phyloP scores from a whole-genome alignment of 53 echinoderm and acorn worm genomes.

The Paracentrotus lividus region DNA sequence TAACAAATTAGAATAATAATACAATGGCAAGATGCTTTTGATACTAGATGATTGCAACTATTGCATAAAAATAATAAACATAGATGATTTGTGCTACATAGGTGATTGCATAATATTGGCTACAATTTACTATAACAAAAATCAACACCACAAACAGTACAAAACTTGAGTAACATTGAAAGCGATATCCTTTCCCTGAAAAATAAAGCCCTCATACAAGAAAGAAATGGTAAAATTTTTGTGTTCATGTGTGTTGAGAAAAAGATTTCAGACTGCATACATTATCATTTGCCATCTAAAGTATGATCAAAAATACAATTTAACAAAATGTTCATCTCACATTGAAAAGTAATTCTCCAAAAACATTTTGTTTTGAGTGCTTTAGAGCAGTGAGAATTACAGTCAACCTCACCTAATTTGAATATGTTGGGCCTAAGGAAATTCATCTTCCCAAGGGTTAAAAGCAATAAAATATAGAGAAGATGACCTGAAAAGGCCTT shows the following conservation, averaged over 20 bases:
- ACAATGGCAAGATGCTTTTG: slow-evolving; percentile 41
- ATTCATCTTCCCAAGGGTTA: too few relatives aligned
- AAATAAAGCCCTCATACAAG: neutral
- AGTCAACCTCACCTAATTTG: too few relatives aligned
- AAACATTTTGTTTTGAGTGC: neutral
- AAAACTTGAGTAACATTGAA: neutral
- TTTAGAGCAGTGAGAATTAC: neutral
- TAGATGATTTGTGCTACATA: slow-evolving; percentile 31
- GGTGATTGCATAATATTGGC: slow-evolving; percentile 3
- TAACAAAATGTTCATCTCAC: neutral
- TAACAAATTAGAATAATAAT: neutral
- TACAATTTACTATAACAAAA: neutral
- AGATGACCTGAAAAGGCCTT: too few relatives aligned
- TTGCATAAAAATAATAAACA: slow-evolving; percentile 44
- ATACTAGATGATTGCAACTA: slow-evolving; percentile 33
- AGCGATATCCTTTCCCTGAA: neutral
- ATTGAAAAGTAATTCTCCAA: neutral
- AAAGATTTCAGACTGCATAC: neutral
- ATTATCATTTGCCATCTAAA: neutral
- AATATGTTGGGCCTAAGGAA: too few relatives aligned
- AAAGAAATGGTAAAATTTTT: neutral
- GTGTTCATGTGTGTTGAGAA: neutral
- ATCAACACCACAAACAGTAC: neutral
- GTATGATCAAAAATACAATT: neutral
- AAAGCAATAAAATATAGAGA: too few relatives aligned